A percentile compares a stretch with the other conserved stretches of the same genome.
Conservation (phyloP, 2,888 invertebrate species). For the Tetropium fuscum region DNA sequence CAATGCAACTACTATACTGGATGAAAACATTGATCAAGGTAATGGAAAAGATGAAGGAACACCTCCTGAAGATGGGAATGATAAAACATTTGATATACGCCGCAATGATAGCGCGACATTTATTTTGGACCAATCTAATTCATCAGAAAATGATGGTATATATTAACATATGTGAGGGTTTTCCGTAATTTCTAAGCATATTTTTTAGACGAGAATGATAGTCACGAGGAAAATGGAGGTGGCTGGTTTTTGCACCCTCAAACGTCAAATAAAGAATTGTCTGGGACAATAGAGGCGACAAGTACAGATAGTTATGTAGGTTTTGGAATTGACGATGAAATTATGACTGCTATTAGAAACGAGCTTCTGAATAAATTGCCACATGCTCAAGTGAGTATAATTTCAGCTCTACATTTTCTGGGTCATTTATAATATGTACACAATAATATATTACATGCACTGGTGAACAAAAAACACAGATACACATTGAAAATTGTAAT, state of each 20-base stretch:
- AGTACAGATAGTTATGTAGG: constrained; percentile 66
- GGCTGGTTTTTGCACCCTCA: constrained; percentile 67
- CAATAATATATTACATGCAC: too few species aligned
- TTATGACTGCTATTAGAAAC: constrained; percentile 77
- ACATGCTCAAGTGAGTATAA: constrained; percentile 70
- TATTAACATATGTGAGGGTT: neutral
- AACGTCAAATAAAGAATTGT: constrained; percentile 53
- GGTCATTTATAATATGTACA: too few species aligned
- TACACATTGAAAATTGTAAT: too few species aligned
- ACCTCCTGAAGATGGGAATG: constrained; percentile 4
- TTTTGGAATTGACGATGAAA: constrained; percentile 76
- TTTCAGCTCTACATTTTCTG: neutral
- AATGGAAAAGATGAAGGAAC: too few species aligned
- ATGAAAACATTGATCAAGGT: too few species aligned
- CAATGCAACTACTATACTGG: too few species aligned
- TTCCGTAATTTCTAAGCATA: neutral
- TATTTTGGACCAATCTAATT: neutral
- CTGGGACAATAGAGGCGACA: constrained; percentile 54
- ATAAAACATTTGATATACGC: constrained; percentile 24
- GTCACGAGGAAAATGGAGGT: constrained; percentile 54
- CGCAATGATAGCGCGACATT: constrained; percentile 17
- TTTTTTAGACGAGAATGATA: constrained; percentile 6
- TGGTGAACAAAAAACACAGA: too few species aligned
- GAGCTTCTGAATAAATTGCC: constrained; percentile 79
- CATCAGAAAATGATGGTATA: constrained; percentile 1